phyloP scores from a whole-genome alignment of 2,113 vertebrate genomes.

The Poicephalus gulielmi region DNA sequence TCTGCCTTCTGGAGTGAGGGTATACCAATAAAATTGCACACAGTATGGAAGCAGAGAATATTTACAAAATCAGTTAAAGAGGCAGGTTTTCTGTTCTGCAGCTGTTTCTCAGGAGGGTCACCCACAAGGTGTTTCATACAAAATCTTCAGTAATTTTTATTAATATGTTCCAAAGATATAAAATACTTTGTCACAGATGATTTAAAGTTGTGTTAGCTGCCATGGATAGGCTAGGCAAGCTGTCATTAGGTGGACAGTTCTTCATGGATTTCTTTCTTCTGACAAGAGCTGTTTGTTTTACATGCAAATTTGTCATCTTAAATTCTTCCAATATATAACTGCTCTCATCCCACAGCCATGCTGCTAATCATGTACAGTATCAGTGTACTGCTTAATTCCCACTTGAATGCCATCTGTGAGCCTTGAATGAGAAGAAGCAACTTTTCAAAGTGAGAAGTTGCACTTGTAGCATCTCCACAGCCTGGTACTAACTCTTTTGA shows the following conservation, averaged over 20 bases:
- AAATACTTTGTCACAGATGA: neutral
- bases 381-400: neutral
- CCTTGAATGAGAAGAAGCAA: neutral
- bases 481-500: neutral
- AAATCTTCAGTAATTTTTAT: neutral
- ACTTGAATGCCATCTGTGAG: neutral
- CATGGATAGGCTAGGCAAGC: neutral
- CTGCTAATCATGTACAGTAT: neutral
- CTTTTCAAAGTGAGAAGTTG: neutral
- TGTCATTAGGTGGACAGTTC: neutral
- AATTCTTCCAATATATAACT: neutral
- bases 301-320: neutral
- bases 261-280: constrained; percentile 5
- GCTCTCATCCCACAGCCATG: neutral
- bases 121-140: neutral
- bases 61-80: constrained; percentile 19
- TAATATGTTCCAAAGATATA: neutral
- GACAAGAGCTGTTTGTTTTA: neutral
- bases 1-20: constrained; percentile 14
- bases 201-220: neutral
- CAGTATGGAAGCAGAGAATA: neutral
- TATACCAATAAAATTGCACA: constrained; percentile 47
- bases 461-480: neutral
- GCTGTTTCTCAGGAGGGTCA: neutral
- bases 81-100: neutral